phyloP scores from a whole-genome alignment of 1,140 invertebrate genomes.

The Pseudomyrmex concolor region DNA sequence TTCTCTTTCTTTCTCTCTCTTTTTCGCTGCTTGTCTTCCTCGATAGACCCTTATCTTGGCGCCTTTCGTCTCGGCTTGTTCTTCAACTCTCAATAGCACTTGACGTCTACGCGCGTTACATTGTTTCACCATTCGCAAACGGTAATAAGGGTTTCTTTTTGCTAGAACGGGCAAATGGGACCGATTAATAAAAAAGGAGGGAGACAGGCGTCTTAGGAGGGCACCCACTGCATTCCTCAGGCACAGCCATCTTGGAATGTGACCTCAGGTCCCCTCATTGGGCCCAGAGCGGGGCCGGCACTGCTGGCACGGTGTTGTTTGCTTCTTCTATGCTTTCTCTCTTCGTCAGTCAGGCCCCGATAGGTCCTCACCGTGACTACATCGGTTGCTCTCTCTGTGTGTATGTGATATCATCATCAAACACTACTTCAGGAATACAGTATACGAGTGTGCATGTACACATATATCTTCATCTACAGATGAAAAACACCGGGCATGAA shows the following conservation, averaged over 20 bases:
- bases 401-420: neutral
- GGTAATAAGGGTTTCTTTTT: slow-evolving; percentile 72
- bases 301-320: slow-evolving; percentile 57
- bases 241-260: slow-evolving; percentile 86
- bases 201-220: slow-evolving; percentile 80
- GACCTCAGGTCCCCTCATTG: slow-evolving; percentile 82
- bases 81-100: slow-evolving; percentile 44
- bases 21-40: slow-evolving; percentile 32
- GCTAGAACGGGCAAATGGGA: slow-evolving; percentile 78
- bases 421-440: slow-evolving; percentile 19
- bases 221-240: slow-evolving; percentile 86
- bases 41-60: slow-evolving; percentile 51
- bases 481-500: neutral
- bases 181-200: slow-evolving; percentile 80
- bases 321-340: slow-evolving; percentile 38
- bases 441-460: slow-evolving; percentile 4
- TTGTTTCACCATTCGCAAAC: slow-evolving; percentile 40
- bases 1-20: slow-evolving; percentile 48
- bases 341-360: neutral
- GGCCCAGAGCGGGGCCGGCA: slow-evolving; percentile 78
- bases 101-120: slow-evolving; percentile 23
- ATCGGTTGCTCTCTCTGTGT: slow-evolving; percentile 13
- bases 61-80: slow-evolving; percentile 54
- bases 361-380: neutral
- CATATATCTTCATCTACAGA: neutral